These are phyloP conservation scores for Xyliphius kryptos DNA, from an alignment of 2,113 vertebrate species.

Conservation along the genomic window DNA sequence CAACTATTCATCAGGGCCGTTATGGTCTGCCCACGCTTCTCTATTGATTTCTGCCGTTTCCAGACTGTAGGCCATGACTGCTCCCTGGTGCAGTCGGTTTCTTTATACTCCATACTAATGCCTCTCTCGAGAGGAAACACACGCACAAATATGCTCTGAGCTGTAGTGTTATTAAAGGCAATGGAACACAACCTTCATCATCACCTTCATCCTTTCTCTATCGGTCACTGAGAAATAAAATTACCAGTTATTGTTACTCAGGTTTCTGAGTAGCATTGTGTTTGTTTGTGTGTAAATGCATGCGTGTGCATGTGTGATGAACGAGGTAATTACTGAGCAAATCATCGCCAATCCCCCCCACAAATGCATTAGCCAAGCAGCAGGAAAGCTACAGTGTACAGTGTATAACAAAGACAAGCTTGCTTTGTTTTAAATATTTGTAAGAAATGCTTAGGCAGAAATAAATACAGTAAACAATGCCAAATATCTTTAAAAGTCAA, in stretches of 20 bases:
- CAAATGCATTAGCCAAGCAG: slow-evolving; percentile 10
- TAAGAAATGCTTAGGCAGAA: slow-evolving; percentile 6
- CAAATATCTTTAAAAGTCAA: not conserved
- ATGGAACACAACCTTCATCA: slow-evolving; percentile 8
- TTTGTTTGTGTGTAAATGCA: slow-evolving; percentile 4
- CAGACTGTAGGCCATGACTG: slow-evolving; percentile 36
- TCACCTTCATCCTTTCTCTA: slow-evolving; percentile 14
- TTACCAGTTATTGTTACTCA: slow-evolving; percentile 36
- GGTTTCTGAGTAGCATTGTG: slow-evolving; percentile 7
- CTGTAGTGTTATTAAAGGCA: not conserved
- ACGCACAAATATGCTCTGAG: no score
- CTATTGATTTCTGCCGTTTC: slow-evolving; percentile 41
- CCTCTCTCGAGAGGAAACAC: no score
- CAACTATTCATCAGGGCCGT: slow-evolving; percentile 29
- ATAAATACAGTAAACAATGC: not conserved
- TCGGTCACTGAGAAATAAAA: slow-evolving; percentile 29
- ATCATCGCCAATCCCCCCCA: slow-evolving; percentile 26
- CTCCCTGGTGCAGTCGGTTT: slow-evolving; percentile 22
- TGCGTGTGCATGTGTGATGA: slow-evolving; percentile 28
- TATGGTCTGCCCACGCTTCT: slow-evolving; percentile 21
- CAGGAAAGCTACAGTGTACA: slow-evolving; percentile 15
- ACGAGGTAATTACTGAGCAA: slow-evolving; percentile 48
- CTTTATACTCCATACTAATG: no score
- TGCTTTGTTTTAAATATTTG: slow-evolving; percentile 19
- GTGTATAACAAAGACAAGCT: slow-evolving; percentile 5